Evolutionary conservation across 1,140 invertebrate genomes (phyloP), one percentile per base, ranked within the genome.

Genomic region (Cyphomyrmex costatus): DNA sequence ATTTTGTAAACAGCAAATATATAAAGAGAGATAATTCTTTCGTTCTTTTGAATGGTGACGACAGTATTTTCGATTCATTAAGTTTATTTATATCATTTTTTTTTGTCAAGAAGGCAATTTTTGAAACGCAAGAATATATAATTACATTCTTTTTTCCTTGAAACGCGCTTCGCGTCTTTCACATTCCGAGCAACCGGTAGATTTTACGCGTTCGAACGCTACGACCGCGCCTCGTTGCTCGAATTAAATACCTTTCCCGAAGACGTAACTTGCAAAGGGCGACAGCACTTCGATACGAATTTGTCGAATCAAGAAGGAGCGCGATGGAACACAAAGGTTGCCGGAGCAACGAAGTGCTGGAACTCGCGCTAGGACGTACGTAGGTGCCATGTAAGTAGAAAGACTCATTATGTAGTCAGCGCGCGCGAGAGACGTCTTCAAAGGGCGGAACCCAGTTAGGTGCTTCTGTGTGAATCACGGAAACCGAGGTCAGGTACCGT

Each of bases 401-500:
- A 58, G 77, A 71, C 70, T 89, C 87, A 77, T 89, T 89, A 88
- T 71, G 87, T 78, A 86, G 76, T 88, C 74, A 56, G 87, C 49
- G 16, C 16, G 49, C 73, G 16, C 49, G 53, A 19, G 65, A 73
- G 24, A 53, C 33, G 56, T 60, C 76, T 89, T 89, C 84, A 89
- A 89, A 89, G 88, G 36, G 56, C 42, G 27, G 70, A 49, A 61
- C 60, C 53, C 24, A 58, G 88, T 82, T 89, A 56, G 65, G 68
- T 65, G 71, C 80, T 73, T 73, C 77, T 74, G 36, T 74, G 36
- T 51, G 76, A 88, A 70, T 65, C 53, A 68, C 73, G 88, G 84
- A 86, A 89, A 83, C 84, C 71, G 70, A 76, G 88, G 71, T 79
- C 73, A 84, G 88, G 49, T 60, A 33, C 82, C 88, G 65, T 89